These are phyloP conservation scores for Aurelia sp. DNA, from an alignment of 30 jellyfish, hydroid and myxozoan genomes.

Conservation along the genomic window DNA sequence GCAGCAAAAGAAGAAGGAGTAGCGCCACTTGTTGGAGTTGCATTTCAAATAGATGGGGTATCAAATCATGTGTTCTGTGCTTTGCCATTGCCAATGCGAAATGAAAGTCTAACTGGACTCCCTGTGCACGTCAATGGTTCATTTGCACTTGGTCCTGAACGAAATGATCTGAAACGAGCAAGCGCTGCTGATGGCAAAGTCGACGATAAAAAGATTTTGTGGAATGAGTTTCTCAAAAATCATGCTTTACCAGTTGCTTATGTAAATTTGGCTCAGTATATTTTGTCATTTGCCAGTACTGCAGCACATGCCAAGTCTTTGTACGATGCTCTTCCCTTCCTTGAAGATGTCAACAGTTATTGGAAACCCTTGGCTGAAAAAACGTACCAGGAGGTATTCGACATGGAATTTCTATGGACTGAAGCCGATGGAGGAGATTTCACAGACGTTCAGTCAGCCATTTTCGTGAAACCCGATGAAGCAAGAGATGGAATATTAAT, in stretches of 20 bases:
- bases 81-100: constrained; percentile 64
- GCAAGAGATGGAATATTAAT: neutral
- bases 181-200: constrained; percentile 22
- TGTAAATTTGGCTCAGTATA: neutral
- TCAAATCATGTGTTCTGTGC: constrained; percentile 70
- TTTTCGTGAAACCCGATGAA: too few species aligned
- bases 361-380: too few species aligned
- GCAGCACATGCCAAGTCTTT: too few species aligned
- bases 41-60: constrained; percentile 27
- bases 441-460: too few species aligned
- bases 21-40: constrained; percentile 61
- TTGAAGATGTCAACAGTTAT: too few species aligned
- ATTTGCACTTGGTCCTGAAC: constrained; percentile 70
- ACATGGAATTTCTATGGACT: too few species aligned
- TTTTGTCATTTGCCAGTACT: too few species aligned
- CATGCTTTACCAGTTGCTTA: constrained; percentile 51
- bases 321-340: too few species aligned
- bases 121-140: constrained; percentile 84
- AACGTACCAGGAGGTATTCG: too few species aligned
- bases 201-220: constrained; percentile 41
- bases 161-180: constrained; percentile 68
- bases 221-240: constrained; percentile 53
- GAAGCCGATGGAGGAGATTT: too few species aligned
- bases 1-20: constrained; percentile 30
- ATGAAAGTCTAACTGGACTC: constrained; percentile 47